Percentiles rank a stretch among this genome's conserved stretches.
Evolutionary conservation across 2,797 vertebrate genomes (phyloP).

Genomic region (Gorsachius magnificus): DNA sequence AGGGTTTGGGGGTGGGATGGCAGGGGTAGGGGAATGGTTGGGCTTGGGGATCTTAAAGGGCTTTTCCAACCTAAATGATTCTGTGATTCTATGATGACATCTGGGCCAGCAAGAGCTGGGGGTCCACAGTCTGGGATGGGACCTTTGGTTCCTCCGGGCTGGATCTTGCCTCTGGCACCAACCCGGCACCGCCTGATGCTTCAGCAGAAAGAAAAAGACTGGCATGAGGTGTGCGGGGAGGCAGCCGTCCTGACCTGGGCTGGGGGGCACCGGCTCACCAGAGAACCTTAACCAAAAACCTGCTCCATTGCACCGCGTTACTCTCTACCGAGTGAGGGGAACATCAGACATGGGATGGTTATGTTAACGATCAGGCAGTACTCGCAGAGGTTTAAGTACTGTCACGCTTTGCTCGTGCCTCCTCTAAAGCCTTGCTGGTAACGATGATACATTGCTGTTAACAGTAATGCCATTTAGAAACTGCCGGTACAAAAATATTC

Average conservation of each 20-base stretch:
- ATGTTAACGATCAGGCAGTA: background rate
- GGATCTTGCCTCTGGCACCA: background rate
- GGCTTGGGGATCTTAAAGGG: too few relatives aligned
- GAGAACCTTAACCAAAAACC: background rate
- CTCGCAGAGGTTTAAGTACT: constrained; percentile 14
- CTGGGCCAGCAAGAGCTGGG: background rate
- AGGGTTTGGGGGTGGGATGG: too few relatives aligned
- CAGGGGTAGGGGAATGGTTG: too few relatives aligned
- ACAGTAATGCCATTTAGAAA: constrained; percentile 18
- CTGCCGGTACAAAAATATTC: background rate
- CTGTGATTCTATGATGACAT: too few relatives aligned
- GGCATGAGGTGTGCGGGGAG: accelerated
- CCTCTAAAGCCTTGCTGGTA: constrained; percentile 22
- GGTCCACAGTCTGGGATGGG: background rate
- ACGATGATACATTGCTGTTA: constrained; percentile 29
- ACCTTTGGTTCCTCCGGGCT: background rate
- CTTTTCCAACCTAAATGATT: too few relatives aligned
- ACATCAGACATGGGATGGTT: too few relatives aligned
- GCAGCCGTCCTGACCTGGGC: background rate
- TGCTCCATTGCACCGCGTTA: background rate
- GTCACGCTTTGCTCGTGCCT: background rate
- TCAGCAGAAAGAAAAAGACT: background rate
- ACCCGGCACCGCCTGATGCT: background rate
- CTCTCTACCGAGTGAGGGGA: background rate
- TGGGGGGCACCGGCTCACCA: accelerated